Evolutionary conservation across 2,888 invertebrate species (phyloP).

Genomic region (Xestobium rufovillosum): DNA sequence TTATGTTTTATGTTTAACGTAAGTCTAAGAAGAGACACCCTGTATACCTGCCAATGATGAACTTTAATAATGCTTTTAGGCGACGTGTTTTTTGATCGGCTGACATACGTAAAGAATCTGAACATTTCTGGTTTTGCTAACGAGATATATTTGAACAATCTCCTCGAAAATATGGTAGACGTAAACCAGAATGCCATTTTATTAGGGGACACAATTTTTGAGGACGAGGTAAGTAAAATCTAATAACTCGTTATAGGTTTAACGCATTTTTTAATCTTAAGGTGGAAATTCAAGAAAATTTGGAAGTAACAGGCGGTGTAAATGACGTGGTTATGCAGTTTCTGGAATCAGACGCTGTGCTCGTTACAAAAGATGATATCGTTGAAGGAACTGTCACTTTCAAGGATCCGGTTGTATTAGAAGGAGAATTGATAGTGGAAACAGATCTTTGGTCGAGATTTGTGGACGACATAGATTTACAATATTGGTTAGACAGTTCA

Average conservation of each 20-base stretch:
- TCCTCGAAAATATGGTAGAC: constrained; percentile 31
- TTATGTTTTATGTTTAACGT: no score
- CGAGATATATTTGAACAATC: constrained; percentile 25
- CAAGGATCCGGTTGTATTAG: constrained; percentile 30
- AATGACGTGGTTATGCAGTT: constrained; percentile 37
- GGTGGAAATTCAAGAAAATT: constrained; percentile 33
- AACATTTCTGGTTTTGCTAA: constrained; percentile 30
- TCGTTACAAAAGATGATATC: constrained; percentile 34
- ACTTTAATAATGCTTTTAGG: constrained; percentile 25
- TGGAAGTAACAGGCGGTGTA: constrained; percentile 27
- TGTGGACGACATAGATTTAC: constrained; percentile 40
- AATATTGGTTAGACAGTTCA: constrained; percentile 41
- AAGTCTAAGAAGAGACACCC: no score
- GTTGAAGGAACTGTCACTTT: constrained; percentile 39
- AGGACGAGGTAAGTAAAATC: constrained; percentile 26
- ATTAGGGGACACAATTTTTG: constrained; percentile 27
- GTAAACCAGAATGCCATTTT: constrained; percentile 26
- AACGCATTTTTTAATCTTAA: constrained; percentile 20
- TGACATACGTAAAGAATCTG: constrained; percentile 32
- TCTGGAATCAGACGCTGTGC: constrained; percentile 40
- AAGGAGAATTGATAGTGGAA: constrained; percentile 25
- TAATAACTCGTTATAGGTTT: no score
- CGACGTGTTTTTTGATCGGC: constrained; percentile 33
- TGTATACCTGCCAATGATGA: no score
- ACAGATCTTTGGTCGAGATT: constrained; percentile 33